Conservation (phyloP, 2,797 vertebrate genomes). For the Denticeps clupeoides region DNA sequence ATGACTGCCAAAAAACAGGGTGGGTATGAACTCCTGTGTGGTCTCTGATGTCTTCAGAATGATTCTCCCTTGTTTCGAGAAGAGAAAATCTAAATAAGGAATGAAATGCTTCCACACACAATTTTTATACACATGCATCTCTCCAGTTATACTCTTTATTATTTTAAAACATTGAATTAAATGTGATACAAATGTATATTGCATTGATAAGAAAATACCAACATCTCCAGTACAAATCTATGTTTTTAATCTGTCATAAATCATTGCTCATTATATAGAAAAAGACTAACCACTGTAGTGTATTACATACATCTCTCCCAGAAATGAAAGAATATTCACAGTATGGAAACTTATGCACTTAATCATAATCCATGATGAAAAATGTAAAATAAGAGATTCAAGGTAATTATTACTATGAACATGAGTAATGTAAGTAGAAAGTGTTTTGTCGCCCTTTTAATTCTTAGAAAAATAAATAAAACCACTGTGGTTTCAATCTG, state of each 20-base stretch:
- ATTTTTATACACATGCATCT: conserved; percentile 51
- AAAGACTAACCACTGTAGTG: conserved; percentile 23
- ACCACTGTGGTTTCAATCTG: conserved; percentile 49
- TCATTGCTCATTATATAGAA: conserved; percentile 43
- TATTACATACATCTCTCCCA: conserved; percentile 33
- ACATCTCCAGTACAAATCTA: conserved; percentile 71
- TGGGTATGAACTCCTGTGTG: too few species aligned
- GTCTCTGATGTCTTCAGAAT: too few species aligned
- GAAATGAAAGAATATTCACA: conserved; percentile 55
- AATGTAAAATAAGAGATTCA: conserved; percentile 39
- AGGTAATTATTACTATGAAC: too few species aligned
- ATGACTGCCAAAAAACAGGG: too few species aligned
- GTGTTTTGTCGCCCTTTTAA: conserved; percentile 16
- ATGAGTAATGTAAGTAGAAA: too few species aligned
- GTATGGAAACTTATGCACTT: too few species aligned
- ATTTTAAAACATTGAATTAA: conserved; percentile 53
- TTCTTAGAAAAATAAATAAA: conserved; percentile 62
- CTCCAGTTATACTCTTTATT: conserved; percentile 44
- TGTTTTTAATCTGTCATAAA: conserved; percentile 53
- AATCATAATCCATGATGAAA: conserved; percentile 32
- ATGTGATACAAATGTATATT: conserved; percentile 59
- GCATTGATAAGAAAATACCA: conserved; percentile 70
- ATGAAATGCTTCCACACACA: too few species aligned
- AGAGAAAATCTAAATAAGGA: too few species aligned
- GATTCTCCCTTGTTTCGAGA: too few species aligned